phyloP scores from a whole-genome alignment of 2,113 vertebrate species.

The Vimba vimba region DNA sequence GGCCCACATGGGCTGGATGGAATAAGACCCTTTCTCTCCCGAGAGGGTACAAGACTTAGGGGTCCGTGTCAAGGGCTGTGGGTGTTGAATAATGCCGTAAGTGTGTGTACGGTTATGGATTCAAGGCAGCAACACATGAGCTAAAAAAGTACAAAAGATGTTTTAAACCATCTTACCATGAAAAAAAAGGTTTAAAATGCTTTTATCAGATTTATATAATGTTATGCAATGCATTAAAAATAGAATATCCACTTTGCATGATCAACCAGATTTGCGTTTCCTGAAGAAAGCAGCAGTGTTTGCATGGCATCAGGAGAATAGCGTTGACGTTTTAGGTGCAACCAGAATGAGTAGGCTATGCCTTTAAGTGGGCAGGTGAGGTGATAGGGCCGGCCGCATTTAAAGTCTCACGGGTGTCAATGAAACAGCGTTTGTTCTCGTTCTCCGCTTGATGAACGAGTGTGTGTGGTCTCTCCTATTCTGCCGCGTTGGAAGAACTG shows the following conservation, averaged over 20 bases:
- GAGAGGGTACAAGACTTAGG: background rate
- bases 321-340: background rate
- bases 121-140: background rate
- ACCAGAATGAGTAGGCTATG: too few species aligned
- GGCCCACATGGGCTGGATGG: background rate
- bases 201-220: background rate
- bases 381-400: too few species aligned
- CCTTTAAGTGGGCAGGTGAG: too few species aligned
- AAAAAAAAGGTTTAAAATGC: too few species aligned
- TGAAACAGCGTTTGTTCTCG: too few species aligned
- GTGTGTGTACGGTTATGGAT: background rate
- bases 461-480: too few species aligned
- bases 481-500: too few species aligned
- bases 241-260: conserved; percentile 2
- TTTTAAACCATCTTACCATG: too few species aligned
- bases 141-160: background rate
- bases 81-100: background rate
- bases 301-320: background rate
- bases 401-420: too few species aligned
- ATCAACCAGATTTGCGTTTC: conserved; percentile 8
- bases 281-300: background rate
- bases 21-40: background rate
- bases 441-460: too few species aligned
- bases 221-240: background rate
- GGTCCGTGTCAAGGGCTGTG: conserved; percentile 20